Percentiles rank a stretch among this genome's conserved stretches.
phyloP scores from a whole-genome alignment of 2,888 invertebrate genomes.

The Pasiphila rectangulata region DNA sequence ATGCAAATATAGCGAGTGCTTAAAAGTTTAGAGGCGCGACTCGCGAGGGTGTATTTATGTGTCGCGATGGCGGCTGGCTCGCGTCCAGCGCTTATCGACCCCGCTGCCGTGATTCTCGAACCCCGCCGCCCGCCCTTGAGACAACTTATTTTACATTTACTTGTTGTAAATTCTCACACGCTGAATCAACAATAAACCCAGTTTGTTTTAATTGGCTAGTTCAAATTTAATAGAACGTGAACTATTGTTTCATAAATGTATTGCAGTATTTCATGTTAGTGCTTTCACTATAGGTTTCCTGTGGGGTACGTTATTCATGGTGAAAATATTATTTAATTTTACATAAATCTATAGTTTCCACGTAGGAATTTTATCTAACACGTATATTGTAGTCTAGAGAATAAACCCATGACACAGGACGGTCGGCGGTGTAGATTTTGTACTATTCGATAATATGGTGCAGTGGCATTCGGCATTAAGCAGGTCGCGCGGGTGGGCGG shows the following conservation, averaged over 20 bases:
- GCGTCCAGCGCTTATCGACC: slow-evolving; percentile 78
- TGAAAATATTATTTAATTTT: too few relatives aligned
- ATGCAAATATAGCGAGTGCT: slow-evolving; percentile 38
- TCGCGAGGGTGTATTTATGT: slow-evolving; percentile 66
- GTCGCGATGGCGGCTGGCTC: slow-evolving; percentile 72
- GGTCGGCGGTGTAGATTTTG: slow-evolving; percentile 15
- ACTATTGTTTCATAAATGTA: too few relatives aligned
- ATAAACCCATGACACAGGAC: too few relatives aligned
- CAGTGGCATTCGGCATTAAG: slow-evolving; percentile 37
- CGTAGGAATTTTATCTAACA: too few relatives aligned
- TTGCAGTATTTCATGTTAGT: too few relatives aligned
- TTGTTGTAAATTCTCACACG: slow-evolving; percentile 16
- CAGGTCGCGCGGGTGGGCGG: slow-evolving; percentile 55
- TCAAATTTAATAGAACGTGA: too few relatives aligned
- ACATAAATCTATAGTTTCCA: too few relatives aligned
- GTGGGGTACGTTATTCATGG: too few relatives aligned
- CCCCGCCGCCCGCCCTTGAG: slow-evolving; percentile 35
- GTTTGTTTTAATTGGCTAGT: slow-evolving; percentile 1
- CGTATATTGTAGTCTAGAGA: too few relatives aligned
- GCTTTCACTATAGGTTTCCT: too few relatives aligned
- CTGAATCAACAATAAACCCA: slow-evolving; percentile 9
- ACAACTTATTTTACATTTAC: slow-evolving; percentile 21
- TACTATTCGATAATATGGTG: slow-evolving; percentile 35
- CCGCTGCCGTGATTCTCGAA: slow-evolving; percentile 37
- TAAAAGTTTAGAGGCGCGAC: slow-evolving; percentile 51